These are phyloP conservation scores for Plodia interpunctella DNA, from an alignment of 1,140 invertebrate species.

Conservation along the genomic window DNA sequence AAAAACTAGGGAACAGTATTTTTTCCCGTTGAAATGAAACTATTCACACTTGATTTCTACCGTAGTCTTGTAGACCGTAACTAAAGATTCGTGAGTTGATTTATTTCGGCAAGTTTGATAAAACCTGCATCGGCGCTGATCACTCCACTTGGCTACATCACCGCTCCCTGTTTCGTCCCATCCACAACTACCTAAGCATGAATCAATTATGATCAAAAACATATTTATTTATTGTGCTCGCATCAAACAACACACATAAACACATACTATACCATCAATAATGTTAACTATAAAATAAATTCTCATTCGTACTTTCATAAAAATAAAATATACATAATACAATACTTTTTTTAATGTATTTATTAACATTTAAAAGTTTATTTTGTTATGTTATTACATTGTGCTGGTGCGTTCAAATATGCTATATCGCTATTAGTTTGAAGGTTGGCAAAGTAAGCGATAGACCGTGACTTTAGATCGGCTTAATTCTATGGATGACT, in stretches of 20 bases:
- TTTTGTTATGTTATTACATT: constrained; percentile 49
- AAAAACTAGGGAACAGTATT: no score
- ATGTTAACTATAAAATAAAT: constrained; percentile 48
- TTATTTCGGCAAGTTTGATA: not conserved
- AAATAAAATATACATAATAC: constrained; percentile 40
- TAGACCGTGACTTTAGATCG: constrained; percentile 37
- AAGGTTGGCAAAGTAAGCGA: constrained; percentile 60
- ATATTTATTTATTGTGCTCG: constrained; percentile 51
- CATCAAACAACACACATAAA: constrained; percentile 51
- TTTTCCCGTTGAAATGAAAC: no score
- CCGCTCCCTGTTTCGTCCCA: constrained; percentile 57
- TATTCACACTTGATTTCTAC: no score
- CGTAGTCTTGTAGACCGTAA: no score
- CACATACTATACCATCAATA: constrained; percentile 47
- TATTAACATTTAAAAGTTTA: constrained; percentile 29
- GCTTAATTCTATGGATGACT: constrained; percentile 69
- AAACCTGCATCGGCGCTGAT: constrained; percentile 27
- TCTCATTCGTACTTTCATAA: constrained; percentile 46
- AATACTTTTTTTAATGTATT: constrained; percentile 39
- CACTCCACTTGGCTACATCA: constrained; percentile 17
- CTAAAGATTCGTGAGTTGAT: not conserved
- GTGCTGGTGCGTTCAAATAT: constrained; percentile 60
- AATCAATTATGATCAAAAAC: constrained; percentile 39
- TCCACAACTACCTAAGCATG: constrained; percentile 48
- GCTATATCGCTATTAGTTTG: constrained; percentile 46